Evolutionary conservation across 2,113 vertebrate species (phyloP), one percentile per base, ranked within the genome.

Genomic region (Anhinga rufa): DNA sequence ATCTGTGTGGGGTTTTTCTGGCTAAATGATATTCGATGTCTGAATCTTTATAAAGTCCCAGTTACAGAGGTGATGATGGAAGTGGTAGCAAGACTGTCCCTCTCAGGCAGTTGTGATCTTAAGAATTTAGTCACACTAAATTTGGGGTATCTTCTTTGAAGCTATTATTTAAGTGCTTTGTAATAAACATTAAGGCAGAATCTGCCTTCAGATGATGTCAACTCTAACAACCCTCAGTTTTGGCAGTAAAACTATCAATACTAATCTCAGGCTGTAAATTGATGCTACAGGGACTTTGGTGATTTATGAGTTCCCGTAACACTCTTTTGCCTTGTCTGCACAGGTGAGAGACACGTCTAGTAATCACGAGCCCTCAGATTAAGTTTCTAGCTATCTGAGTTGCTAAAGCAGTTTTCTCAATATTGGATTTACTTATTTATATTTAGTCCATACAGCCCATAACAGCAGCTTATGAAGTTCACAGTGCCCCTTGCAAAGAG

Each of bases 191-290:
- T 92, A 91, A 84, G 54, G 75, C 29, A 87, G 66, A 93, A 54
- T 54, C 78, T 82, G 36, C 32, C 42, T 89, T 74, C 12, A 4
- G 38, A 65, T 29, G 20, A 57, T 86, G 57, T 75, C 48, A 65
- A 65, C 12, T 69, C 36, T 49, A 96, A 54, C 57, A 87, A 25
- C 70, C 26, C 34, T 72, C 58, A 62, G 34, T 57, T 87, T 93
- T 38, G 75, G 46, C 65, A 74, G 66, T 48, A 89, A 85, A 95
- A 91, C 82, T 70, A 94, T 89, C 86, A 92, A 82, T 93, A 95
- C 14, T 93, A 69, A 95, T 91, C 78, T 92, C 81, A 48, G 58
- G 25, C 82, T 92, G 79, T 82, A 91, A 95, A 96, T 24, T 77
- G 71, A 42, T 85, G 78, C 64, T 76, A 51, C 25, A 61, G n/a